Evolutionary conservation across 2,888 invertebrate genomes (phyloP).

Genomic region (Xestia ashworthii): DNA sequence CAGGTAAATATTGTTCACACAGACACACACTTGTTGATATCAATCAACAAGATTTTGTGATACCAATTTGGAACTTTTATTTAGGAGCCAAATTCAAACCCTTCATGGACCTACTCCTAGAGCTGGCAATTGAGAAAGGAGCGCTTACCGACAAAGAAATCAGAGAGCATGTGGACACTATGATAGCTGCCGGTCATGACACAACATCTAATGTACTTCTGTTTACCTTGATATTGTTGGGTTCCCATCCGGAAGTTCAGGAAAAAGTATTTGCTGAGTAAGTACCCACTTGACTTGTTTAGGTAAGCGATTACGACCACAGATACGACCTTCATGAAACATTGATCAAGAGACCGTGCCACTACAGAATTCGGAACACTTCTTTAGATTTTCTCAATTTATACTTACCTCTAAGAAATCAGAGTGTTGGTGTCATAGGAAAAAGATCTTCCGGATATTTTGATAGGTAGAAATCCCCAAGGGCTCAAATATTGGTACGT

Average conservation of each 20-base stretch:
- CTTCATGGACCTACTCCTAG: slow-evolving; percentile 90
- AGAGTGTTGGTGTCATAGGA: no score
- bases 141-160: slow-evolving; percentile 88
- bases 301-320: background rate
- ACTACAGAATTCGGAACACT: background rate
- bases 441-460: background rate
- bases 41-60: background rate
- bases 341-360: background rate
- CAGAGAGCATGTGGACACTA: slow-evolving; percentile 90
- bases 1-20: slow-evolving; percentile 60
- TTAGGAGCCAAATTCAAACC: slow-evolving; percentile 83
- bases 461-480: background rate
- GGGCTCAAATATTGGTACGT: background rate
- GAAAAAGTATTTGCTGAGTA: slow-evolving; percentile 79
- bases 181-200: slow-evolving; percentile 90
- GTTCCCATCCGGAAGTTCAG: slow-evolving; percentile 83
- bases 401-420: background rate
- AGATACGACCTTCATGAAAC: background rate
- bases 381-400: background rate
- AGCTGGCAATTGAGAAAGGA: slow-evolving; percentile 82
- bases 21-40: background rate
- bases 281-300: slow-evolving; percentile 52
- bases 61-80: background rate
- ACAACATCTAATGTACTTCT: slow-evolving; percentile 85
- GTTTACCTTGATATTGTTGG: slow-evolving; percentile 83